phyloP scores from a whole-genome alignment of 2,888 invertebrate species.

The Bombylius discolor region DNA sequence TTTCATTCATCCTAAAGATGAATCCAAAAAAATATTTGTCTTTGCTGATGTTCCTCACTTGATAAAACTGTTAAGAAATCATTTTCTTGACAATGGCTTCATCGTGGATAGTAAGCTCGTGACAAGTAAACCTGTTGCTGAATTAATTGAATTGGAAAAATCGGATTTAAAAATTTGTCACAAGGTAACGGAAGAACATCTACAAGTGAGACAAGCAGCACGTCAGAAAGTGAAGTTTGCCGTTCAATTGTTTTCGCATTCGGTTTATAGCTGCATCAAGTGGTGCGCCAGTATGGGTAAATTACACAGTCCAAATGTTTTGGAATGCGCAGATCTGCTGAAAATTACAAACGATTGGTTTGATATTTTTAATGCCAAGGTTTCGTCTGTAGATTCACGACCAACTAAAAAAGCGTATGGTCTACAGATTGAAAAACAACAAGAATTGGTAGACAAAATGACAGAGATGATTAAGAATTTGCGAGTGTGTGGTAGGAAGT shows the following conservation, averaged over 20 bases:
- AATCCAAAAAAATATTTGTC: constrained; percentile 7
- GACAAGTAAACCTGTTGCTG: no score
- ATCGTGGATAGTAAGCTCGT: neutral
- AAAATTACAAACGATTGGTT: constrained; percentile 9
- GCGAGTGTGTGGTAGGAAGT: no score
- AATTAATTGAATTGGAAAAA: no score
- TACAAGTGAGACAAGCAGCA: constrained; percentile 5
- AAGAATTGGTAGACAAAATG: no score
- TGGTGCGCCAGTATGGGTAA: constrained; percentile 12
- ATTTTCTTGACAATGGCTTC: constrained; percentile 4
- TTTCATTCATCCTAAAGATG: constrained; percentile 1
- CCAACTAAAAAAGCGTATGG: no score
- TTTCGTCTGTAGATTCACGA: constrained; percentile 3
- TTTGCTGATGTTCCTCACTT: no score
- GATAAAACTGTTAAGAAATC: constrained; percentile 10
- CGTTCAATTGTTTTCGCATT: constrained; percentile 18
- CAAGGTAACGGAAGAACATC: neutral
- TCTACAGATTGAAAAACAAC: no score
- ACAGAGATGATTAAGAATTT: no score
- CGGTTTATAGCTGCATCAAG: constrained; percentile 13
- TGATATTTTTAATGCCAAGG: neutral
- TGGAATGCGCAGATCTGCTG: neutral
- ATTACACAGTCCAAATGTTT: neutral
- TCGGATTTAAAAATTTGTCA: constrained; percentile 1
- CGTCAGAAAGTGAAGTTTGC: constrained; percentile 12